These are phyloP conservation scores for Empidonax traillii DNA, from an alignment of 2,113 vertebrate species.

Conservation along the genomic window DNA sequence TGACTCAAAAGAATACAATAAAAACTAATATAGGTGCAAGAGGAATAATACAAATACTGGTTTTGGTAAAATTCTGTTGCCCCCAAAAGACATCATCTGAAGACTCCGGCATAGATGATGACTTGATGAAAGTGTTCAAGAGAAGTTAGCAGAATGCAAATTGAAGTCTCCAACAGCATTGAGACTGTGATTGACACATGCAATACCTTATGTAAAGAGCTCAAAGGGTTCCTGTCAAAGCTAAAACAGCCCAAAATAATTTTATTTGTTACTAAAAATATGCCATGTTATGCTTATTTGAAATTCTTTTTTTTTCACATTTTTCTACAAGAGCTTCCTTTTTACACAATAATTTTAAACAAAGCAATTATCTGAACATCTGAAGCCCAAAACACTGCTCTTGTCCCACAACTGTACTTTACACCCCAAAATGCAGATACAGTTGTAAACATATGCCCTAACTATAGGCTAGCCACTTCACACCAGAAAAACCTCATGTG, in stretches of 20 bases:
- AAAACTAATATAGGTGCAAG: background rate
- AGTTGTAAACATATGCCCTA: background rate
- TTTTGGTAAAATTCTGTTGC: background rate
- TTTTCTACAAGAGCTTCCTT: background rate
- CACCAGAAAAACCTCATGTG: background rate
- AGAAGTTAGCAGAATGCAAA: background rate
- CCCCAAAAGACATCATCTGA: background rate
- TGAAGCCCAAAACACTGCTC: background rate
- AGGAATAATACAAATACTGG: background rate
- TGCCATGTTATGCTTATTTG: background rate
- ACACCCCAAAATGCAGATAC: background rate
- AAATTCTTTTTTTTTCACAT: background rate
- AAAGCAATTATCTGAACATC: background rate
- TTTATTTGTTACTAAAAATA: background rate
- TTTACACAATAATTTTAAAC: background rate
- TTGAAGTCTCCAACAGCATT: background rate
- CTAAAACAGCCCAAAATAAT: background rate
- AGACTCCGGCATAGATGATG: background rate
- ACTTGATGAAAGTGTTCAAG: background rate
- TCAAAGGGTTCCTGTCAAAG: background rate
- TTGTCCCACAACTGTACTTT: background rate
- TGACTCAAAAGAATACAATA: background rate
- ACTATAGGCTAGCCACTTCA: background rate
- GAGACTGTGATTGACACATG: background rate
- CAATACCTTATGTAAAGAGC: background rate